phyloP scores from a whole-genome alignment of 2,113 vertebrate genomes.

The Chaetodon auriga region DNA sequence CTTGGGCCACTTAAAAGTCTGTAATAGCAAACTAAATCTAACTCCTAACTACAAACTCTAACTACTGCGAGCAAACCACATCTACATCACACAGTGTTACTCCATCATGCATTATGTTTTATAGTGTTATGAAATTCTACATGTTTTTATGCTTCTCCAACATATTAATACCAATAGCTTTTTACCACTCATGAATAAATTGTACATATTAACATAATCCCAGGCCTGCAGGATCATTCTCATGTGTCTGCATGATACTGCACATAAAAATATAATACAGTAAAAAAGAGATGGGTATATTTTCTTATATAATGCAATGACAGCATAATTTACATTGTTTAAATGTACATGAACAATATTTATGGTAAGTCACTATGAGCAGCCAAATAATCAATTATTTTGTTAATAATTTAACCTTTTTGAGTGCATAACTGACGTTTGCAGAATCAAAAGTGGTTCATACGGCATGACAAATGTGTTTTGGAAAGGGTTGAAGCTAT shows the following conservation, averaged over 20 bases:
- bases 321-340: not conserved
- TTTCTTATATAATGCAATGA: not conserved
- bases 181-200: not conserved
- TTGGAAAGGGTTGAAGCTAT: not conserved
- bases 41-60: too few relatives aligned
- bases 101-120: not conserved
- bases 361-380: not conserved
- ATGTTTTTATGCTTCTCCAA: not conserved
- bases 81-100: too few relatives aligned
- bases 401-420: not conserved
- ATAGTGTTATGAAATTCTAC: not conserved
- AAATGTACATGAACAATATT: not conserved
- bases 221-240: not conserved
- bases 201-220: not conserved
- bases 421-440: not conserved
- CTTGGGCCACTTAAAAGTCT: not conserved
- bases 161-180: too few relatives aligned
- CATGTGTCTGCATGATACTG: not conserved
- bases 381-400: too few relatives aligned
- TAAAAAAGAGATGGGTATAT: not conserved
- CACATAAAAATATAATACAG: not conserved
- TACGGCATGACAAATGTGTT: not conserved
- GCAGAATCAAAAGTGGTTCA: not conserved
- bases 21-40: not conserved
- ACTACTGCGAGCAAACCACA: too few relatives aligned